Evolutionary conservation across 2,797 vertebrate species (phyloP).

Genomic region (Cryptoprocta ferox): DNA sequence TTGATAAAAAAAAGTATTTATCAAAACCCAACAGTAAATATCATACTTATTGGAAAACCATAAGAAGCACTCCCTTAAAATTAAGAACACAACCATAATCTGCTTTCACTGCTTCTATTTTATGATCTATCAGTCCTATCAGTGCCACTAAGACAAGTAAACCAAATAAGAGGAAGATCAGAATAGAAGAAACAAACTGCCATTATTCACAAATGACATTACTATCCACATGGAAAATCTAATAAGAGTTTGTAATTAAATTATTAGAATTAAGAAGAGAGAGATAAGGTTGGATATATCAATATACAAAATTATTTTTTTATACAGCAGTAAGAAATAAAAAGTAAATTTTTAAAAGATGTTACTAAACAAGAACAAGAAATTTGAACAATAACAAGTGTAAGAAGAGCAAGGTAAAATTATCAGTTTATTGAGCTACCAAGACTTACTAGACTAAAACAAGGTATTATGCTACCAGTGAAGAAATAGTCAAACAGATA

Average conservation of each 20-base stretch:
- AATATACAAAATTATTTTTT: slow-evolving; percentile 1
- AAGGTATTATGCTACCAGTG: neutral
- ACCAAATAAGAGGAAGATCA: neutral
- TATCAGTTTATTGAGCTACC: neutral
- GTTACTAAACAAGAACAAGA: neutral
- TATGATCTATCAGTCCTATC: neutral
- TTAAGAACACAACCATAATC: neutral
- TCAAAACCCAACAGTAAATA: neutral
- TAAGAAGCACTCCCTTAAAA: slow-evolving; percentile 29
- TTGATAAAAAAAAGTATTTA: slow-evolving; percentile 5
- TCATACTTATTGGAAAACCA: slow-evolving; percentile 32
- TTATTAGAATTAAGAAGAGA: slow-evolving; percentile 47
- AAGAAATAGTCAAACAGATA: neutral
- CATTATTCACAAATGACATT: slow-evolving; percentile 12
- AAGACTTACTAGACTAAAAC: neutral
- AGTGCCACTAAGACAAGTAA: neutral
- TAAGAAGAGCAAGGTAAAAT: slow-evolving; percentile 23
- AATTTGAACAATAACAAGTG: neutral
- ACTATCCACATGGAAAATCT: neutral
- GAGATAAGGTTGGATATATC: neutral
- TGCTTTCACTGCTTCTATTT: neutral
- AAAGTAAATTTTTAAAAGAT: slow-evolving; percentile 4
- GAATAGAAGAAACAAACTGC: neutral
- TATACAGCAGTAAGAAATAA: neutral
- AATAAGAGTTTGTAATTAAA: neutral